Evolutionary conservation across 30 jellyfish, hydroid and myxozoan genomes (phyloP).

Genomic region (Chrysaora quinquecirrha): DNA sequence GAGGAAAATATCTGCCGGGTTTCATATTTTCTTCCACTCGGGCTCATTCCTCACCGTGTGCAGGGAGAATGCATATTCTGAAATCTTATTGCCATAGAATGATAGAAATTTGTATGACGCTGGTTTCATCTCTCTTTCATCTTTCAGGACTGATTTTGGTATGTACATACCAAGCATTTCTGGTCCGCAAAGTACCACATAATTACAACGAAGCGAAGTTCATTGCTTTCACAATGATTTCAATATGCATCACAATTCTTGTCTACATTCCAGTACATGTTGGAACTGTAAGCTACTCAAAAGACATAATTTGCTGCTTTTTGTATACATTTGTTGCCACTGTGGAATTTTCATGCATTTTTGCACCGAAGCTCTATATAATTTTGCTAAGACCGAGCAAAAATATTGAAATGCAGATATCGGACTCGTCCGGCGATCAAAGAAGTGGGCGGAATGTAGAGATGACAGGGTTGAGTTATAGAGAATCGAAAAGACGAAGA

Average conservation of each 20-base stretch:
- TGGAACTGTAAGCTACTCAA: slow-evolving; percentile 53
- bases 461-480: background rate
- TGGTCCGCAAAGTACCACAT: slow-evolving; percentile 73
- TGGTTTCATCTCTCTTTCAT: background rate
- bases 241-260: slow-evolving; percentile 65
- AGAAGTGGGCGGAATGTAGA: background rate
- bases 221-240: slow-evolving; percentile 69
- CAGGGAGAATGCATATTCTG: too few species aligned
- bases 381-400: slow-evolving; percentile 77
- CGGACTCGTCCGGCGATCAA: background rate
- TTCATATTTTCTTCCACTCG: too few species aligned
- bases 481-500: background rate
- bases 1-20: too few species aligned
- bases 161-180: slow-evolving; percentile 83
- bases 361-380: slow-evolving; percentile 80
- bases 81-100: too few species aligned
- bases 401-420: slow-evolving; percentile 44
- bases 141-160: slow-evolving; percentile 72
- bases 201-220: slow-evolving; percentile 88
- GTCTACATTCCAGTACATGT: slow-evolving; percentile 72
- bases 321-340: slow-evolving; percentile 66
- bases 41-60: too few species aligned
- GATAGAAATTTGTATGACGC: too few species aligned
- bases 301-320: slow-evolving; percentile 71
- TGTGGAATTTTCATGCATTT: slow-evolving; percentile 71